phyloP scores from a whole-genome alignment of 2,797 vertebrate genomes.

The Brachyalestes nurse region DNA sequence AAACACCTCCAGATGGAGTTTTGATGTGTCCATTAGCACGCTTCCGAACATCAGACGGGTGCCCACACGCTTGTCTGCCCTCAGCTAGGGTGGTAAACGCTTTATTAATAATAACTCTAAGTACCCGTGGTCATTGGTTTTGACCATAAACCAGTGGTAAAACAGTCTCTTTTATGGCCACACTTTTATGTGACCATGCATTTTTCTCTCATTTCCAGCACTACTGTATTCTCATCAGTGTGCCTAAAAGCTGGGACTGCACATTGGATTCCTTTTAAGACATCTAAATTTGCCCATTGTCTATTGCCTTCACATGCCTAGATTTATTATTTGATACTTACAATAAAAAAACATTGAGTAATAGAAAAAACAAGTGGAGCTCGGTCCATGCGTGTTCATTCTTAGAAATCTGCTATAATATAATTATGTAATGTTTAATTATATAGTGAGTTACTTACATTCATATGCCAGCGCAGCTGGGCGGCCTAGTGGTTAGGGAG shows the following conservation, averaged over 20 bases:
- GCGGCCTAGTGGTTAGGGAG: no score
- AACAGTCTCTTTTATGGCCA: conserved; percentile 31
- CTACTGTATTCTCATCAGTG: background rate
- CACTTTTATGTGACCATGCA: conserved; percentile 55
- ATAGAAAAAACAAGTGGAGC: no score
- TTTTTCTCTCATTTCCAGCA: background rate
- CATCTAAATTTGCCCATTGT: conserved; percentile 41
- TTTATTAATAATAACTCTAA: conserved; percentile 61
- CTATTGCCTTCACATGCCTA: no score
- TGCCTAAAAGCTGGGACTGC: conserved; percentile 6
- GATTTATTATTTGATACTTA: no score
- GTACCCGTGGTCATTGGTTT: conserved; percentile 37
- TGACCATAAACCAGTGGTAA: conserved; percentile 46
- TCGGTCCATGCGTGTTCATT: no score
- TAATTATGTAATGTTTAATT: no score
- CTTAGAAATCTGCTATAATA: no score
- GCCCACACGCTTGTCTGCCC: conserved; percentile 4
- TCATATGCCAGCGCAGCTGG: no score
- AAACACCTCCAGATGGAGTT: conserved; percentile 30
- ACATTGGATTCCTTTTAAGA: conserved; percentile 4
- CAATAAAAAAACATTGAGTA: no score
- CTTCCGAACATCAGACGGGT: conserved; percentile 17
- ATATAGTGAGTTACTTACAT: no score
- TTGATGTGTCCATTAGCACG: conserved; percentile 15
- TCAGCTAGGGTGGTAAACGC: conserved; percentile 29